Evolutionary conservation across 2,888 invertebrate species (phyloP), one percentile per base, ranked within the genome.

Genomic region (Cheilosia impressa): DNA sequence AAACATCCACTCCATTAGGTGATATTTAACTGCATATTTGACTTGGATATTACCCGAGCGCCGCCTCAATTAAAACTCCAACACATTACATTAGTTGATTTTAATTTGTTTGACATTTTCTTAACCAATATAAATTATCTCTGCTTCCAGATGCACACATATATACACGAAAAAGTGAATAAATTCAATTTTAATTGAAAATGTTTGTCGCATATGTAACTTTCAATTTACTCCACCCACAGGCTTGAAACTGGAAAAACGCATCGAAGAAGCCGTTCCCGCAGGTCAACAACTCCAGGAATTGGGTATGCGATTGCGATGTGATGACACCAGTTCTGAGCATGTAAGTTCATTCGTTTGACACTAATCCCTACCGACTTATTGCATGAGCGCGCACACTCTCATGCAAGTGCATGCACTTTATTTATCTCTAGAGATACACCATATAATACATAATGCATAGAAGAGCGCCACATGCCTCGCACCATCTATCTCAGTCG

Each of bases 191-290:
- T 72, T 55, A 83, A 72, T 78, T 78, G 72, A 78, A 65, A 66
- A 60, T 41, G 19, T 52, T 50, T 69, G 62, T 77, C 73, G 31
- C 31, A 7, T 9, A 31, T 31, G 72, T 73, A 62, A 43, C 24
- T 68, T 57, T 69, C 73, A 83, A 83, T 73, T 84, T 62, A 41
- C 31, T 84, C 72, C 76, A 78, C 57, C 93, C 92, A 87, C 91
- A 93, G 89, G 93, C 91, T 78, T 92, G 92, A 88, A 93, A 90
- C 91, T 95, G 88, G 96, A 95, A 89, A 93, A 94, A 89, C 93
- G 94, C 89, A 94, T 94, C 88, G 95, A 94, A 90, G 95, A 95
- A 91, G 95, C 95, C 69, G 95, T 94, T n/a, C 95, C 95, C 5
- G 95, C 95, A 88, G 95, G 95, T 60, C 95, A 95, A 87, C 94